phyloP scores from a whole-genome alignment of 2,113 vertebrate species.

The Tauraco erythrolophus region DNA sequence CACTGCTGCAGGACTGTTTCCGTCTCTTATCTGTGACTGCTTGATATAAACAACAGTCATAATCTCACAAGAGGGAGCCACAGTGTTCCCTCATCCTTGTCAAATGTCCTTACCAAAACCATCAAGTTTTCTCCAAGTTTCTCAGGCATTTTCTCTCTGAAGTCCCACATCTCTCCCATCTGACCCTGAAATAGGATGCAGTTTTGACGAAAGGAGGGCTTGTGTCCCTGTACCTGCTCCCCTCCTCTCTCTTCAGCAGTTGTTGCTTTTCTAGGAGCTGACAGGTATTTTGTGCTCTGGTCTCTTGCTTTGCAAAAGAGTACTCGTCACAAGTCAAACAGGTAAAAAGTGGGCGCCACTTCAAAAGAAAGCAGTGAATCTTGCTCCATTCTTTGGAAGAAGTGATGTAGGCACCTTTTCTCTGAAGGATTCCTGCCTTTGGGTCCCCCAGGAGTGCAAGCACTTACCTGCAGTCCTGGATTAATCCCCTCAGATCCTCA shows the following conservation, averaged over 20 bases:
- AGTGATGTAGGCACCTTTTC: background rate
- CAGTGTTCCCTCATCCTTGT: background rate
- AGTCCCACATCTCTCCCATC: background rate
- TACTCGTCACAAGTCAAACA: background rate
- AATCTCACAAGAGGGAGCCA: constrained; percentile 3
- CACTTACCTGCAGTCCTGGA: background rate
- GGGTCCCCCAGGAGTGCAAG: background rate
- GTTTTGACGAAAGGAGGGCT: background rate
- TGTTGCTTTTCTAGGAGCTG: background rate
- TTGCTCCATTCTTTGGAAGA: background rate
- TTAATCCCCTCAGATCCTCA: background rate
- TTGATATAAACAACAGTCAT: background rate
- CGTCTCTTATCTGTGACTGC: background rate
- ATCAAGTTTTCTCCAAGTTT: background rate
- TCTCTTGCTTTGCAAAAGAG: background rate
- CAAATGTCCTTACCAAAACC: background rate
- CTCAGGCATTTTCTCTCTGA: background rate
- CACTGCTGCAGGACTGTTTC: background rate
- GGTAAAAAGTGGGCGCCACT: background rate
- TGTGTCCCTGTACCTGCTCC: background rate
- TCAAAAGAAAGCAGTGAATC: background rate
- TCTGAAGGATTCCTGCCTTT: background rate
- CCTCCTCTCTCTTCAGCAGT: background rate
- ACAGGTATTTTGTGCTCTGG: background rate
- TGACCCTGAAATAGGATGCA: background rate